These are phyloP conservation scores for Gymnorhina tibicen DNA, from an alignment of 2,113 vertebrate genomes.

Conservation along the genomic window DNA sequence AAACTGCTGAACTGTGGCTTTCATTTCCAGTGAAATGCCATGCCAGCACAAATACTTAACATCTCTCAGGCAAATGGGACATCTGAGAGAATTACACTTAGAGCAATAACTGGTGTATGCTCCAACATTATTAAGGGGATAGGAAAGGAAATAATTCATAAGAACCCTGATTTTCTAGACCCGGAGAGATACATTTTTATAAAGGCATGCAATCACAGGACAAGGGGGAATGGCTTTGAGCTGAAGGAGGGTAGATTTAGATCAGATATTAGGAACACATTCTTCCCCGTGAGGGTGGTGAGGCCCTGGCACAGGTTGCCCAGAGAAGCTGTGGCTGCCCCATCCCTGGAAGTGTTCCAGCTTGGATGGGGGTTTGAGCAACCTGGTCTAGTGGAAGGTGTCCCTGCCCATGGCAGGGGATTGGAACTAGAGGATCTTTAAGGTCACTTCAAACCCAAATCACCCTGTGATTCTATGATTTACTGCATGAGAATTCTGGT, in stretches of 20 bases:
- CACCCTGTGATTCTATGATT: not conserved
- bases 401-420: not conserved
- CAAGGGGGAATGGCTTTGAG: not conserved
- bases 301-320: not conserved
- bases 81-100: not conserved
- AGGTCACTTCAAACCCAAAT: not conserved
- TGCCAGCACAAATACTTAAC: not conserved
- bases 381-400: not conserved
- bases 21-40: not conserved
- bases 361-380: not conserved
- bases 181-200: not conserved
- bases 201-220: not conserved
- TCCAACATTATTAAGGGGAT: not conserved
- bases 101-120: not conserved
- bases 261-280: not conserved
- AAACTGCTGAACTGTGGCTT: constrained; percentile 13
- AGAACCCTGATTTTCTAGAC: not conserved
- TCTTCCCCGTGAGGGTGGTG: not conserved
- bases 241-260: not conserved
- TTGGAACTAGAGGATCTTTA: not conserved
- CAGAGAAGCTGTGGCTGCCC: not conserved
- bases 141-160: not conserved
- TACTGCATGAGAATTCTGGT: not conserved
- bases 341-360: not conserved
- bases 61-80: not conserved